Percentiles rank a stretch among this genome's conserved stretches.
phyloP scores from a whole-genome alignment of 2,113 vertebrate species.

The Pelodiscus sinensis region DNA sequence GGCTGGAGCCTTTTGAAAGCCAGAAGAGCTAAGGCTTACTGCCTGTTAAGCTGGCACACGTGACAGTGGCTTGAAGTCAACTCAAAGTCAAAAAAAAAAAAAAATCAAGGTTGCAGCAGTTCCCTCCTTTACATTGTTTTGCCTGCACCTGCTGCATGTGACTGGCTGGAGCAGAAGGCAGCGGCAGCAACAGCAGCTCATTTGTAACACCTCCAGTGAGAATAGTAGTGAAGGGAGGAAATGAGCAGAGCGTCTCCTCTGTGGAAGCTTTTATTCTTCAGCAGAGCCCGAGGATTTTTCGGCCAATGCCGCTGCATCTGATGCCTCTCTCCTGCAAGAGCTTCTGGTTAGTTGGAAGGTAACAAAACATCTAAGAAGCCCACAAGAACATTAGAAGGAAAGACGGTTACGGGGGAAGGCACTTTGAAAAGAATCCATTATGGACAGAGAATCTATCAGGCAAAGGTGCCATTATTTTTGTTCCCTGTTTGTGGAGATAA shows the following conservation, averaged over 20 bases:
- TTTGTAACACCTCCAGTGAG: slow-evolving; percentile 48
- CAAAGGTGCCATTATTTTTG: slow-evolving; percentile 48
- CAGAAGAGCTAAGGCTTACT: slow-evolving; percentile 35
- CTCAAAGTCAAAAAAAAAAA: slow-evolving; percentile 61
- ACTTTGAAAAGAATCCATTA: slow-evolving; percentile 40
- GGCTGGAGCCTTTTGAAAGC: slow-evolving; percentile 58
- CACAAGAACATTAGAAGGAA: slow-evolving; percentile 35
- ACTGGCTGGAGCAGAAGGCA: slow-evolving; percentile 33
- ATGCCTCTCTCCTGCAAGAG: slow-evolving; percentile 27
- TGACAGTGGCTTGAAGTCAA: slow-evolving; percentile 59
- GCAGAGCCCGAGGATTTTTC: slow-evolving; percentile 32
- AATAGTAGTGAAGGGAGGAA: neutral
- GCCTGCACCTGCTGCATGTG: slow-evolving; percentile 71
- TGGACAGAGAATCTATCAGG: slow-evolving; percentile 39
- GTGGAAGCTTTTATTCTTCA: neutral
- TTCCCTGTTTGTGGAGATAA: slow-evolving; percentile 42
- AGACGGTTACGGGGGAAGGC: slow-evolving; percentile 7
- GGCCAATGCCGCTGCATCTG: slow-evolving; percentile 12
- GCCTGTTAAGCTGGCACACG: slow-evolving; percentile 43
- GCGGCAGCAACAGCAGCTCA: slow-evolving; percentile 7
- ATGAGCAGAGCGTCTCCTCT: neutral
- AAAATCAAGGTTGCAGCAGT: neutral
- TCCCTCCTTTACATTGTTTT: neutral
- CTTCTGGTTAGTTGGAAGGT: slow-evolving; percentile 50
- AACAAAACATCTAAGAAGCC: slow-evolving; percentile 32